Evolutionary conservation across 2,797 vertebrate species (phyloP), one percentile per base, ranked within the genome.

Genomic region (Neostethus bicornis): DNA sequence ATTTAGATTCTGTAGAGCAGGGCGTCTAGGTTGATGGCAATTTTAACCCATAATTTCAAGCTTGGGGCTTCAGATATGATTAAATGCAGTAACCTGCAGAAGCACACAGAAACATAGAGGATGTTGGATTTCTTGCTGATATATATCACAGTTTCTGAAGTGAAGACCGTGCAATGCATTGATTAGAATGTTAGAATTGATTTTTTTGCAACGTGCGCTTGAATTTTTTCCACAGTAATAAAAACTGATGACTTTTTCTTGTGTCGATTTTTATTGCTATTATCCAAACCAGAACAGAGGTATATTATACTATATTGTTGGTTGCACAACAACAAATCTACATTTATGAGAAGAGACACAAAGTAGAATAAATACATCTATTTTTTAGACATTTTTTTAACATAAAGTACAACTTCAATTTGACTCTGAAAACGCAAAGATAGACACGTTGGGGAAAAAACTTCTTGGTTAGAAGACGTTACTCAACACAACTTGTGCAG

Each of bases 1-100:
- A 86, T 85, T 81, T 82, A 61, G 70, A 85, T 61, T 70, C 53
- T 37, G 69, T 46, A 61, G 56, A 80, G 61, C 60, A 8, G 21
- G 65, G 58, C 41, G 44, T 13, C 28, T 13, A 19, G 38, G n/a
- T 66, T 50, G 49, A 54, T 61, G 51, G 67, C 13, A 60, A 66
- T 63, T 62, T 62, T 75, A 67, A 62, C 75, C 83, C 70, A 70
- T 58, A 48, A 70, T 79, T 77, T 81, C 31, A 20, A 77, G 71
- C 48, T 74, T 43, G 58, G 42, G 48, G 34, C 59, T 54, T 58
- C 44, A 44, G 47, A 75, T 67, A 66, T 61, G 47, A 76, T 70
- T 54, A 56, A 59, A 75, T 25, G 52, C 32, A 35, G 59, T 41
- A 31, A 7, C 29, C 38, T 41, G 53, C 53, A 66, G 54, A 65